Conservation (phyloP, 2,113 vertebrate genomes). For the Ciconia maguari region DNA sequence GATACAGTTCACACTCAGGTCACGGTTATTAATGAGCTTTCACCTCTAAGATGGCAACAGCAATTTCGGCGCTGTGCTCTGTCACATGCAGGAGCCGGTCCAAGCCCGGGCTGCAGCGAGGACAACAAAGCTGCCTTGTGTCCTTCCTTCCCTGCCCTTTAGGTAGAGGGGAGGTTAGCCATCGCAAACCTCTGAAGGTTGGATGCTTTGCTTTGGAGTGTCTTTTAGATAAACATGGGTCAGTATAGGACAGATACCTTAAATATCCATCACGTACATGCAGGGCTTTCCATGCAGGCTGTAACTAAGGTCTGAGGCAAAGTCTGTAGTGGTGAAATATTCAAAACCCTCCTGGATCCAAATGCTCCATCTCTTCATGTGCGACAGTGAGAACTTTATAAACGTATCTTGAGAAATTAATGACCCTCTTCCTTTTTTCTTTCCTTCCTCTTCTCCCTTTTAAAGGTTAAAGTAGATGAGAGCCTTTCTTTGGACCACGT, state of each 20-base stretch:
- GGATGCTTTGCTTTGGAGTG: neutral
- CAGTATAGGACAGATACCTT: neutral
- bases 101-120: neutral
- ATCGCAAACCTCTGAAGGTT: neutral
- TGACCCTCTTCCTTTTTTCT: neutral
- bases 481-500: constrained; percentile 88
- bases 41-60: constrained; percentile 41
- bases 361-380: neutral
- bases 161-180: neutral
- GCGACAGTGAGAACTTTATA: neutral
- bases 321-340: neutral
- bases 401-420: neutral
- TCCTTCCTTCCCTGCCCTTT: neutral
- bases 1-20: constrained; percentile 59
- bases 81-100: neutral
- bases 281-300: neutral
- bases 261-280: neutral
- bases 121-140: constrained; percentile 17
- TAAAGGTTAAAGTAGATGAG: constrained; percentile 88
- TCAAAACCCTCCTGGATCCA: neutral
- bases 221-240: neutral
- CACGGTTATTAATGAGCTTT: constrained; percentile 54
- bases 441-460: neutral
- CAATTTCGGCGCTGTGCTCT: neutral
- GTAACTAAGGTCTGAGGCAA: neutral